Percentiles rank a stretch among this genome's conserved stretches.
These are phyloP conservation scores for Magallana angulata DNA, from an alignment of 1,140 invertebrate genomes.

Conservation along the genomic window DNA sequence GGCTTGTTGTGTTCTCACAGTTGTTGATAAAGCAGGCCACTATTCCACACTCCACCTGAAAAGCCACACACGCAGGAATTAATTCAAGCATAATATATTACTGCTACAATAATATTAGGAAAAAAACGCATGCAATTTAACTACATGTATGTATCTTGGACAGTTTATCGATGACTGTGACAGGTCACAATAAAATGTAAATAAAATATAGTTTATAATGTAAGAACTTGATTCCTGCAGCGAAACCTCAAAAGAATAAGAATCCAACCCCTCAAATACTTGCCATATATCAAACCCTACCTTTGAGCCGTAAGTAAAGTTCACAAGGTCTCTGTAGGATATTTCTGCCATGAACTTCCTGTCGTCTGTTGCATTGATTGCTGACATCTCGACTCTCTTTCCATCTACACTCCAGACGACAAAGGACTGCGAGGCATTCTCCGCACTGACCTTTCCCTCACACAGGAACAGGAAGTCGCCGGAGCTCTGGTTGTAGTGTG, in stretches of 20 bases:
- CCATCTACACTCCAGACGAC: constrained; percentile 60
- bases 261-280: too few relatives aligned
- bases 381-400: constrained; percentile 30
- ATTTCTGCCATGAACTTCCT: constrained; percentile 23
- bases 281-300: constrained; percentile 28
- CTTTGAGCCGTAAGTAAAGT: constrained; percentile 61
- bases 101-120: too few relatives aligned
- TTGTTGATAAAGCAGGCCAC: constrained; percentile 61
- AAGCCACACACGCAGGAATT: background rate
- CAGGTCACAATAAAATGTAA: too few relatives aligned
- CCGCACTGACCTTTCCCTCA: constrained; percentile 45
- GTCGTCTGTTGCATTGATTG: background rate
- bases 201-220: too few relatives aligned
- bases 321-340: constrained; percentile 24
- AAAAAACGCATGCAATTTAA: too few relatives aligned
- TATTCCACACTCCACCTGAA: constrained; percentile 66
- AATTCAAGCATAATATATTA: too few relatives aligned
- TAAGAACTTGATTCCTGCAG: too few relatives aligned
- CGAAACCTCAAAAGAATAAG: too few relatives aligned
- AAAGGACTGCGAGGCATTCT: constrained; percentile 54
- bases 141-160: too few relatives aligned
- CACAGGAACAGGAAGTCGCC: constrained; percentile 58
- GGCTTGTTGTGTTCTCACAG: constrained; percentile 62
- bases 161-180: too few relatives aligned
- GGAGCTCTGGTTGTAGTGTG: constrained; percentile 57